Base-by-base conservation (phyloP, 2,797 vertebrate species). In the Gymnoscopelus microlampas region DNA sequence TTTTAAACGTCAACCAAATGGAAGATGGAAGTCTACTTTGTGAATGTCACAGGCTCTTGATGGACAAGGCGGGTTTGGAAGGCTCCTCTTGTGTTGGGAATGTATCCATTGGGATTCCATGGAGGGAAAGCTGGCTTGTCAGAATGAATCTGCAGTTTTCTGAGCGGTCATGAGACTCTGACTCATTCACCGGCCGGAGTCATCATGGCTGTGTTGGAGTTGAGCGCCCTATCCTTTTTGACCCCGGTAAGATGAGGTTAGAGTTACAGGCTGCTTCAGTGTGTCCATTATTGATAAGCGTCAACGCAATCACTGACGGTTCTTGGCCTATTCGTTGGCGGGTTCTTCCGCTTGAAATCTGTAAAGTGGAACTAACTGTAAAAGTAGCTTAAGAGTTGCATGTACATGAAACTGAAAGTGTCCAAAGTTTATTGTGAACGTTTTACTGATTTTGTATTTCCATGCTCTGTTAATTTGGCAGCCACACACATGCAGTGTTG, bases 71-170 rank as follows among this genome's bases (percentile, higher is more conserved):
- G 77, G 79, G 79, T 82, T 72, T 49, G 39, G 51, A 50, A 24
- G 47, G 24, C 14, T 78, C 12, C 50, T 67, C 54, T 14, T 2
- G 1, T 66, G 55, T 63, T 53, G 3, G 66, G n/a, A 10, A 13
- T 23, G 47, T 53, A 13, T 58, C 39, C 15, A 0, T 54, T 39
- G 3, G 61, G 54, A 60, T 68, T 32, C 47, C 0, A n/a, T 23
- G 54, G 4, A 50, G 63, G 19, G 7, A 66, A 65, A 56, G 23
- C 48, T 68, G 47, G 15, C 39, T 35, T 64, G 73, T 70, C 47
- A 54, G 53, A 56, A 76, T 83, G 80, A 83, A 68, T 78, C 39
- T 65, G 75, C 73, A 73, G 64, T 75, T 62, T 76, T 64, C 70
- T 24, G 9, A 59, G 3, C 65, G 39, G 51, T 65, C 26, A 49